A percentile compares a stretch with the other conserved stretches of the same genome.
phyloP scores from a whole-genome alignment of 2,888 invertebrate genomes.

The Phrixothrix hirtus region DNA sequence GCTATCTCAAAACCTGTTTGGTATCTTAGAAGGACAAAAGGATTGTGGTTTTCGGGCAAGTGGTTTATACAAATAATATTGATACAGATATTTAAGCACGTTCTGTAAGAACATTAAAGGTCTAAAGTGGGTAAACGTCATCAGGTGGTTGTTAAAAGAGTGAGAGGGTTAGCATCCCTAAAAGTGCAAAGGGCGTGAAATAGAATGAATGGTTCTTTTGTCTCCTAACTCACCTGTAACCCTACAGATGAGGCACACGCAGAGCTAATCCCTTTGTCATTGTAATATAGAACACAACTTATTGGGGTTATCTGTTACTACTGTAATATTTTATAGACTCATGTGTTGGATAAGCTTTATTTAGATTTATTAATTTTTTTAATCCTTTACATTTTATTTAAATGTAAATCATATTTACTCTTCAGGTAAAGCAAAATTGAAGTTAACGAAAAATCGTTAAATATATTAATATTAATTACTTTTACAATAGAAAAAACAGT shows the following conservation, averaged over 20 bases:
- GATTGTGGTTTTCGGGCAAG: too few species aligned
- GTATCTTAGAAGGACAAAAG: too few species aligned
- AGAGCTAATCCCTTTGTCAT: conserved; percentile 34
- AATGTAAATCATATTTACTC: too few species aligned
- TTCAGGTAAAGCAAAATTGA: too few species aligned
- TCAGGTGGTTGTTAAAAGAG: conserved; percentile 31
- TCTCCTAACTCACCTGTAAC: conserved; percentile 31
- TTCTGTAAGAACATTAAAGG: conserved; percentile 9
- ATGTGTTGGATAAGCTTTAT: too few species aligned
- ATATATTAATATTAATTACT: too few species aligned
- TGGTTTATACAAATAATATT: too few species aligned
- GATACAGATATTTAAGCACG: not conserved
- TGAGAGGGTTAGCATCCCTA: conserved; percentile 31
- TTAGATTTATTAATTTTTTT: too few species aligned
- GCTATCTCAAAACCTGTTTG: too few species aligned
- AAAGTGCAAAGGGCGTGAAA: conserved; percentile 30
- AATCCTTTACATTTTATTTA: too few species aligned
- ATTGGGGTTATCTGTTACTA: conserved; percentile 26
- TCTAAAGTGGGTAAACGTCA: conserved; percentile 30
- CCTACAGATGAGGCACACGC: conserved; percentile 28
- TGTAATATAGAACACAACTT: conserved; percentile 27
- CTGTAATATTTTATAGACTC: conserved; percentile 5
- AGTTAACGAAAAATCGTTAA: too few species aligned
- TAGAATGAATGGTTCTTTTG: conserved; percentile 27
- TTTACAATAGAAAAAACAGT: too few species aligned